Evolutionary conservation across 2,113 vertebrate species (phyloP).

Genomic region (Anoplopoma fimbria): DNA sequence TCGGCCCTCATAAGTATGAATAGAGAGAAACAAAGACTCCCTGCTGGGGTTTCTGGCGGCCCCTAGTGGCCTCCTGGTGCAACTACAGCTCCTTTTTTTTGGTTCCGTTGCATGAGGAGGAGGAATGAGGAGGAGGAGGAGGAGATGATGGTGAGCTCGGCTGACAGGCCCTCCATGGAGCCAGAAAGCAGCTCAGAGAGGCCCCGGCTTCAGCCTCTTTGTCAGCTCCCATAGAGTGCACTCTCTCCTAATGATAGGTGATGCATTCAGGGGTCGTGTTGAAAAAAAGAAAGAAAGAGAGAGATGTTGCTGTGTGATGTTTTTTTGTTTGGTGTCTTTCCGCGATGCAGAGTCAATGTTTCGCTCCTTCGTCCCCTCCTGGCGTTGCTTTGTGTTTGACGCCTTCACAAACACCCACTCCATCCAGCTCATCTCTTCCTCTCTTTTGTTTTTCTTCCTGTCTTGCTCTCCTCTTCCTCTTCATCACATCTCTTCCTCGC

Average conservation of each 20-base stretch:
- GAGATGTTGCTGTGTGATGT: not conserved
- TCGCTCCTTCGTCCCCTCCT: too few relatives aligned
- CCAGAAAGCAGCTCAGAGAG: conserved; percentile 50
- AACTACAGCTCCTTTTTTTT: not conserved
- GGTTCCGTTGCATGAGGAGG: conserved; percentile 3
- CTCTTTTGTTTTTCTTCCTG: conserved; percentile 30
- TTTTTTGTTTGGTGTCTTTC: not conserved
- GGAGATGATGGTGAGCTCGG: conserved; percentile 60
- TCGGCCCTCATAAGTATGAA: not conserved
- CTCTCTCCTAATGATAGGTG: conserved; percentile 31
- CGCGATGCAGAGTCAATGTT: conserved; percentile 3
- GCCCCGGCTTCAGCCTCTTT: not conserved
- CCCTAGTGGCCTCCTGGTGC: conserved; percentile 42
- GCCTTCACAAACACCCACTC: conserved; percentile 77
- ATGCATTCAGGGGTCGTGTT: conserved; percentile 52
- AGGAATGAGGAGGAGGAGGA: conserved; percentile 28
- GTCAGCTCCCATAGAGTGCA: not conserved
- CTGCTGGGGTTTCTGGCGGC: not conserved
- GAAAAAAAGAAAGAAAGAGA: not conserved
- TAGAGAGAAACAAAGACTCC: conserved; percentile 1
- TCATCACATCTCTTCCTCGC: not conserved
- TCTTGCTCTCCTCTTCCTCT: conserved; percentile 46
- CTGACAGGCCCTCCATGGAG: conserved; percentile 66
- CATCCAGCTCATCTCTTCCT: conserved; percentile 45
- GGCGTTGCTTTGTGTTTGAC: conserved; percentile 75